Percentiles rank a stretch among this genome's conserved stretches.
phyloP scores from a whole-genome alignment of 1,140 invertebrate genomes.

The Carposina sasakii region DNA sequence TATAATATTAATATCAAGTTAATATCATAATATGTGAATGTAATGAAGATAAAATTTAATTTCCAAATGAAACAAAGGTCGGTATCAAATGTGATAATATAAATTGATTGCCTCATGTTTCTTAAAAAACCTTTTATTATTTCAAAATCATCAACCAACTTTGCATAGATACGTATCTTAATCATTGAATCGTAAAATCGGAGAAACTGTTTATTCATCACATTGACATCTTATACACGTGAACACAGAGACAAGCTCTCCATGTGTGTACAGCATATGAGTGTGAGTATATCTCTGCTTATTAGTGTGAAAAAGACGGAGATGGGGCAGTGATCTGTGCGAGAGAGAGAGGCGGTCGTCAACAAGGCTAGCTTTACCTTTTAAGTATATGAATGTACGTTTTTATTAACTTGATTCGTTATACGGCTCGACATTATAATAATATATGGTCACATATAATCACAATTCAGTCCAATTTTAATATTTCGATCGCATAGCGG shows the following conservation, averaged over 20 bases:
- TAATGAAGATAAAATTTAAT: too few relatives aligned
- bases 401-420: conserved; percentile 68
- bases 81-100: too few relatives aligned
- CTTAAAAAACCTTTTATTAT: conserved; percentile 49
- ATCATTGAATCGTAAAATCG: conserved; percentile 69
- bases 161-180: conserved; percentile 64
- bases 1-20: too few relatives aligned
- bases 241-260: conserved; percentile 27
- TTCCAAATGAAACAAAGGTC: too few relatives aligned
- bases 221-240: conserved; percentile 48
- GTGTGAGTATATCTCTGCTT: conserved; percentile 42
- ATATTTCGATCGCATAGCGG: conserved; percentile 20
- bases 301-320: conserved; percentile 62
- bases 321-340: conserved; percentile 34
- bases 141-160: conserved; percentile 64
- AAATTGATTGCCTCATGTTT: too few relatives aligned
- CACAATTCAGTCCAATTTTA: conserved; percentile 36
- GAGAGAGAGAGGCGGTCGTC: conserved; percentile 53
- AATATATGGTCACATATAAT: conserved; percentile 50
- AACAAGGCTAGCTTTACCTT: conserved; percentile 66
- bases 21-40: too few relatives aligned
- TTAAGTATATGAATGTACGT: conserved; percentile 64
- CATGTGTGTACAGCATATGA: conserved; percentile 33
- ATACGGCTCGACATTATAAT: conserved; percentile 62
- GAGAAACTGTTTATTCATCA: conserved; percentile 69